Percentiles rank a stretch among this genome's conserved stretches.
phyloP scores from a whole-genome alignment of 2,797 vertebrate genomes.

The Semaprochilodus insignis region DNA sequence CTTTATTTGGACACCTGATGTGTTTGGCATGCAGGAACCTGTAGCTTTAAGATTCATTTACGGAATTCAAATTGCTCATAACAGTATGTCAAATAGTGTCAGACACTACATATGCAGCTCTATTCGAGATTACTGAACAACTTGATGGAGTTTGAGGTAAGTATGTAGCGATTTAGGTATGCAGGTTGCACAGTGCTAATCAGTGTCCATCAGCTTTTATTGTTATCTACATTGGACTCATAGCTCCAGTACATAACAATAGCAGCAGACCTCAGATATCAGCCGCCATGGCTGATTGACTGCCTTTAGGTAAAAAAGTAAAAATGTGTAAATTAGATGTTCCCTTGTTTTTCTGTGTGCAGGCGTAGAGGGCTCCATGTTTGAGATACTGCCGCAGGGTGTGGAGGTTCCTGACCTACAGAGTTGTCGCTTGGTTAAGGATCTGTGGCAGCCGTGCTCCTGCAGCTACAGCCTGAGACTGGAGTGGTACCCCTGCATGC shows the following conservation, averaged over 20 bases:
- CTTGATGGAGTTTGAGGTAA: not conserved
- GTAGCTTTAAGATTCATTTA: too few relatives aligned
- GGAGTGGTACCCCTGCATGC: conserved; percentile 96
- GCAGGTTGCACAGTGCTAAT: too few relatives aligned
- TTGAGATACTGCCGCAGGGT: conserved; percentile 85
- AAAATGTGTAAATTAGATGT: too few relatives aligned
- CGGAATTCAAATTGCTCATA: too few relatives aligned
- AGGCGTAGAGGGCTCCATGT: conserved; percentile 92
- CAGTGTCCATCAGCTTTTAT: too few relatives aligned
- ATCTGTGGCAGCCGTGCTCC: conserved; percentile 88
- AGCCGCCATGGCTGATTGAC: too few relatives aligned
- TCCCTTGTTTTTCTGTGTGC: conserved; percentile 15
- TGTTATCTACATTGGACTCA: not conserved
- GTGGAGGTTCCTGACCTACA: conserved; percentile 76
- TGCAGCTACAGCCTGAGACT: conserved; percentile 90
- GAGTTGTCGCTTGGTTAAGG: conserved; percentile 80
- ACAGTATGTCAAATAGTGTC: too few relatives aligned
- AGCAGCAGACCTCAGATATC: not conserved
- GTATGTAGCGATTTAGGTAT: too few relatives aligned
- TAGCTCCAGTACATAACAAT: not conserved
- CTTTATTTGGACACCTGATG: too few relatives aligned
- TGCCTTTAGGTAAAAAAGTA: not conserved
- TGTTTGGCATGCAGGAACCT: too few relatives aligned
- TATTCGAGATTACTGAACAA: not conserved
- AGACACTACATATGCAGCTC: not conserved